phyloP scores from a whole-genome alignment of 2,888 invertebrate genomes.

The Acheta domesticus region DNA sequence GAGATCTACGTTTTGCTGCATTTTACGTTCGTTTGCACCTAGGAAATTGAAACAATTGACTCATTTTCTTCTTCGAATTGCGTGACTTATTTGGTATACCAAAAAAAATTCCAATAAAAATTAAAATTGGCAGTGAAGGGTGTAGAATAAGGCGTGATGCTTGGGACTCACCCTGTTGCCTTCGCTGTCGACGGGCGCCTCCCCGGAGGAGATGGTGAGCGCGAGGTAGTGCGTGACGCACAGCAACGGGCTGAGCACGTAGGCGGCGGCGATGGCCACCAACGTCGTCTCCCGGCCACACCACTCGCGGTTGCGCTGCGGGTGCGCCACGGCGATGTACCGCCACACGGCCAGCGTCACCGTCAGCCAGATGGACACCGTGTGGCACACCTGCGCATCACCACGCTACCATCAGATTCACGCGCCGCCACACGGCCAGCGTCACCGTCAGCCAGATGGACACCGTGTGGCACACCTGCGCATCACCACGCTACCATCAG shows the following conservation, averaged over 20 bases:
- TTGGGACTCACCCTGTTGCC: conserved; percentile 47
- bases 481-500: not conserved
- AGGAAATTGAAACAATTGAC: too few species aligned
- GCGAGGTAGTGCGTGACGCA: conserved; percentile 83
- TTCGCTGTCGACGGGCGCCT: conserved; percentile 52
- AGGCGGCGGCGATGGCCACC: conserved; percentile 71
- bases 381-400: conserved; percentile 62
- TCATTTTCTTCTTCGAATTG: too few species aligned
- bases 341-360: conserved; percentile 81
- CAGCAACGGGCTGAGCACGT: conserved; percentile 76
- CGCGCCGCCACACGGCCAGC: too few species aligned
- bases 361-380: conserved; percentile 78
- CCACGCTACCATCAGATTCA: not conserved
- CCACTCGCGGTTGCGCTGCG: conserved; percentile 75
- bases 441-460: conserved; percentile 75
- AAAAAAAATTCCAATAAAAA: too few species aligned
- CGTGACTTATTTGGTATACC: too few species aligned
- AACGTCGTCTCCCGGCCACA: conserved; percentile 77
- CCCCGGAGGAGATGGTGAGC: conserved; percentile 58
- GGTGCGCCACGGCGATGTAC: conserved; percentile 73
- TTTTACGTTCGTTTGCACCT: too few species aligned
- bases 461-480: conserved; percentile 70
- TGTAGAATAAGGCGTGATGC: too few species aligned
- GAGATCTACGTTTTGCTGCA: too few species aligned
- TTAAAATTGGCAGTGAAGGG: too few species aligned